A percentile compares a stretch with the other conserved stretches of the same genome.
Evolutionary conservation across 2,113 vertebrate species (phyloP).

Genomic region (Lepus europaeus): DNA sequence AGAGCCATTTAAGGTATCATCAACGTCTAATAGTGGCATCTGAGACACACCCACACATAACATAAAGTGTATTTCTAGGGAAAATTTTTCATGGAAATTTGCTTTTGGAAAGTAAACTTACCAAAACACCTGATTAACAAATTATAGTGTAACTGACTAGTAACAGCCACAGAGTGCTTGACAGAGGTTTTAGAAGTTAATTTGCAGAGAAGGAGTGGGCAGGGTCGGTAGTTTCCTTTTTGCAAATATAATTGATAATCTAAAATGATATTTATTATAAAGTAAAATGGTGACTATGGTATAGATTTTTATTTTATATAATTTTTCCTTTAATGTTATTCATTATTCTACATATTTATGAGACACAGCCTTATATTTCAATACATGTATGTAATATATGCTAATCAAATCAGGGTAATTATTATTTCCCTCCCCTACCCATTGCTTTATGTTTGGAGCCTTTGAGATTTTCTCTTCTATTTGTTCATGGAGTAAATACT

Average conservation of each 20-base stretch:
- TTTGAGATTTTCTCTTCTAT: too few species aligned
- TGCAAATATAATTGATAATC: background rate
- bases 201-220: background rate
- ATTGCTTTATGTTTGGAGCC: too few species aligned
- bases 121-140: slow-evolving; percentile 6
- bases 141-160: background rate
- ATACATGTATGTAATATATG: too few species aligned
- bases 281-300: background rate
- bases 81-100: slow-evolving; percentile 47
- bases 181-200: background rate
- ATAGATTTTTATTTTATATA: too few species aligned
- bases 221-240: background rate
- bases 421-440: too few species aligned
- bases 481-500: too few species aligned
- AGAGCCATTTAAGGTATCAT: background rate
- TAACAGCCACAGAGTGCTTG: background rate
- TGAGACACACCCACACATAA: background rate
- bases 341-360: too few species aligned
- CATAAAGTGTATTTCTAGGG: background rate
- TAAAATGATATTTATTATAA: slow-evolving; percentile 23
- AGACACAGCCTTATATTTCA: too few species aligned
- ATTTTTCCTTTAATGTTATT: too few species aligned
- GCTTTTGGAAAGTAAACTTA: slow-evolving; percentile 55
- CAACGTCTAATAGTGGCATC: background rate
- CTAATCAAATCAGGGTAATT: too few species aligned